A percentile compares a stretch with the other conserved stretches of the same genome.
Conservation (phyloP, 2,113 vertebrate species). For the Craseonycteris thonglongyai region DNA sequence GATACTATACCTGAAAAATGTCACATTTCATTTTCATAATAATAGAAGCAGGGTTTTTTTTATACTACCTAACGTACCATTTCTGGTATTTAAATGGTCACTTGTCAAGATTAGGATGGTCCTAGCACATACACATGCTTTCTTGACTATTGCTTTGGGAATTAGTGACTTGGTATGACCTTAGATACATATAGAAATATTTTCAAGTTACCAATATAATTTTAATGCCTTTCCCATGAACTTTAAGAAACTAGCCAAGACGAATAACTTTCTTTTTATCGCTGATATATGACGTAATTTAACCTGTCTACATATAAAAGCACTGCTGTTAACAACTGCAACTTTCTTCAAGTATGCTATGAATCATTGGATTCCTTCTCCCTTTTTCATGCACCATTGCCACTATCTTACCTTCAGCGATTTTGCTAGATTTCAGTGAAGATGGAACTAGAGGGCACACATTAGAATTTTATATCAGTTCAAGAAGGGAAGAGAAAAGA, state of each 20-base stretch:
- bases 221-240: conserved; percentile 70
- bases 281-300: conserved; percentile 80
- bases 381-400: conserved; percentile 88
- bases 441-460: conserved; percentile 86
- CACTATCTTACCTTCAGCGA: conserved; percentile 87
- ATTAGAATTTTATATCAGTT: conserved; percentile 90
- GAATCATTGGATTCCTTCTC: conserved; percentile 81
- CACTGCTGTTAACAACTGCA: conserved; percentile 82
- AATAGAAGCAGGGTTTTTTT: conserved; percentile 27
- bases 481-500: conserved; percentile 85
- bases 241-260: conserved; percentile 77
- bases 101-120: conserved; percentile 37
- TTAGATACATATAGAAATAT: conserved; percentile 54
- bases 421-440: conserved; percentile 87
- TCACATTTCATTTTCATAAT: conserved; percentile 36
- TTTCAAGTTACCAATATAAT: conserved; percentile 60
- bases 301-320: conserved; percentile 81
- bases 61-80: neutral
- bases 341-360: conserved; percentile 83
- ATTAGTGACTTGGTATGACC: conserved; percentile 29
- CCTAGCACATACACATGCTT: neutral
- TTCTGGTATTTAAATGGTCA: conserved; percentile 32
- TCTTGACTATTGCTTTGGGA: conserved; percentile 50
- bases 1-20: conserved; percentile 30
- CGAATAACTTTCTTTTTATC: conserved; percentile 81